Conservation (phyloP, 2,888 invertebrate genomes). For the Callosobruchus maculatus region DNA sequence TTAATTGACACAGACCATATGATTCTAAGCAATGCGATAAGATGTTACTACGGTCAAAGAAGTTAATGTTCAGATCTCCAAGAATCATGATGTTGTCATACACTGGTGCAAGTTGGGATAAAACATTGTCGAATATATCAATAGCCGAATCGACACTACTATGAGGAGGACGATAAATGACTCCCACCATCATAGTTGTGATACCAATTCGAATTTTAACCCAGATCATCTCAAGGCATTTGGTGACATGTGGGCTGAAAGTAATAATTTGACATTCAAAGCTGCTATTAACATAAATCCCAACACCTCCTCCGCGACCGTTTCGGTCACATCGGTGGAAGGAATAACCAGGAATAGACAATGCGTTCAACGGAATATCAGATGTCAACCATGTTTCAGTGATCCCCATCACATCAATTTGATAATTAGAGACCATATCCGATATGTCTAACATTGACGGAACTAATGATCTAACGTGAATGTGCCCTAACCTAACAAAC, state of each 20-base stretch:
- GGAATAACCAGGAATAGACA: constrained; percentile 1
- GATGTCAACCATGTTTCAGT: constrained; percentile 3
- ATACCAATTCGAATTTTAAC: too few relatives aligned
- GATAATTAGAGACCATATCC: too few relatives aligned
- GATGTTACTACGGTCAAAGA: too few relatives aligned
- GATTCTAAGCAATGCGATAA: too few relatives aligned
- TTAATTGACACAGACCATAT: too few relatives aligned
- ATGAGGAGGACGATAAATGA: too few relatives aligned
- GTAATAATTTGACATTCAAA: not conserved
- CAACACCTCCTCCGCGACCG: not conserved
- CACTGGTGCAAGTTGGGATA: not conserved
- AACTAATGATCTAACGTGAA: too few relatives aligned
- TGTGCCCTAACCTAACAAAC: too few relatives aligned
- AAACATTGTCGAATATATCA: constrained; percentile 2
- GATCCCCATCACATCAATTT: not conserved
- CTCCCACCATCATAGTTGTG: too few relatives aligned
- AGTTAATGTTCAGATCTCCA: constrained; percentile 1
- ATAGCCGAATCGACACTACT: not conserved
- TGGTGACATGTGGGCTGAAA: not conserved
- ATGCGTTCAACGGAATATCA: not conserved
- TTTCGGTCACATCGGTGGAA: not conserved
- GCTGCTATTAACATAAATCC: not conserved
- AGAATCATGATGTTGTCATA: constrained; percentile 1
- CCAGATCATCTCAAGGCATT: too few relatives aligned
- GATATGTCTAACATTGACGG: too few relatives aligned